Base-by-base conservation (phyloP, 1,140 invertebrate genomes). In the Drosophila lacertosa region DNA sequence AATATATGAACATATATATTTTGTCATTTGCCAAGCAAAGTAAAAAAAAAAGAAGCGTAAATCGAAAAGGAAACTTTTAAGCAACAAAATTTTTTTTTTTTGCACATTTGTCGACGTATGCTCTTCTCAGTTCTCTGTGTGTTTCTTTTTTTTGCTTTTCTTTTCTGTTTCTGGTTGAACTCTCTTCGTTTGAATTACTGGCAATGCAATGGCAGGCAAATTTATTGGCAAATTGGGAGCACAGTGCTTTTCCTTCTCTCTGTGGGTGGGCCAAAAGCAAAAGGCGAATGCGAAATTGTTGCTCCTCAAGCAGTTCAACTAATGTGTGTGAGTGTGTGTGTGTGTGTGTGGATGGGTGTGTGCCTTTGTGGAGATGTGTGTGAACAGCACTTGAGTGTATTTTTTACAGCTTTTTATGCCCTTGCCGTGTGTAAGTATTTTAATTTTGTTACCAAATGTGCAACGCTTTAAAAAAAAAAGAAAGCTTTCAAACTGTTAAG, bases 221-320 rank as follows among this genome's bases (percentile, higher is more conserved):
- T 86, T 86, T 86, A 86, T 86, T 86, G 81, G 81, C 82, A 86
- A 86, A 86, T 86, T 86, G 81, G 81, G 81, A 86, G 81, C 83
- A 77, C 74, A 84, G 79, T 71, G 74, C 68, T 82, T 82, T 74
- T 55, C 74, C 58, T 74, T 79, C 50, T 47, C 26, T 67, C 26
- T 15, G 33, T 60, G 57, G 40, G 57, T 39, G 57, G 42, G 11
- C 44, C 22, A 10, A 20, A 60, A 35, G 22, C 7, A 20, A 53
- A 50, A 32, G 22, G 47, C 20, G n/a, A 44, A 63, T 20, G 51
- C 51, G 35, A 54, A 63, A 53, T 63, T 54, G 39, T 50, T 63
- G 50, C 50, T 55, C 20, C 37, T 13, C 22, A 59, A 58, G 54
- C 37, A 64, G 42, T 22, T 16, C 15, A 11, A 59, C 45, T 48